These are phyloP conservation scores for Muscicapa striata DNA, from an alignment of 2,797 vertebrate genomes.

Conservation along the genomic window DNA sequence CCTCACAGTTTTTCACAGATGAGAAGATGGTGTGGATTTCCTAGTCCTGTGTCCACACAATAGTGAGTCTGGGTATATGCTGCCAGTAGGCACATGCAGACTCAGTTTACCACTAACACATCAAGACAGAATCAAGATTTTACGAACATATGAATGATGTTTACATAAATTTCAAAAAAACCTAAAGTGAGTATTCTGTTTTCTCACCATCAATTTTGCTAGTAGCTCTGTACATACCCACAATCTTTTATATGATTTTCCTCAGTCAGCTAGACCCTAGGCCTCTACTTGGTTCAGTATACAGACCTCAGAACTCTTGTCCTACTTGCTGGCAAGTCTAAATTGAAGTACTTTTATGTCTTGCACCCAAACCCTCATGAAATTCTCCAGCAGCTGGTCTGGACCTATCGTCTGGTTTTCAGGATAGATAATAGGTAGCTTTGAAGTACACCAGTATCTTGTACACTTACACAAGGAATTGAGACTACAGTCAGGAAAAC, in stretches of 20 bases:
- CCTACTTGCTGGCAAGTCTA: background rate
- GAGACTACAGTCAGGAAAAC: background rate
- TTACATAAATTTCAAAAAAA: background rate
- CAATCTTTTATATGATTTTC: fast-evolving
- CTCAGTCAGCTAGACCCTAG: background rate
- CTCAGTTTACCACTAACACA: background rate
- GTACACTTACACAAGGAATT: background rate
- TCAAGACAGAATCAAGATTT: background rate
- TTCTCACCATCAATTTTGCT: background rate
- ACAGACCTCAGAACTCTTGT: background rate
- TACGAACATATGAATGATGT: fast-evolving
- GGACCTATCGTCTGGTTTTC: background rate
- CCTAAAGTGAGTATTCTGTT: fast-evolving
- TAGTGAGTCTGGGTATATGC: background rate
- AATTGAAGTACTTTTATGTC: background rate
- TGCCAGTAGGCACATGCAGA: background rate
- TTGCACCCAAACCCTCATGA: background rate
- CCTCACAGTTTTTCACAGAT: background rate
- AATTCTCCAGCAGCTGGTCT: background rate
- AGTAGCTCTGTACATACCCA: background rate
- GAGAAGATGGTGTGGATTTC: background rate
- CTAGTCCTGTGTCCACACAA: background rate
- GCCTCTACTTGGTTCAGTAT: fast-evolving
- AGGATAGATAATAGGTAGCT: background rate
- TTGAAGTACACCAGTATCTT: background rate